Evolutionary conservation across 2,113 vertebrate genomes (phyloP), one percentile per base, ranked within the genome.

Genomic region (Tringa solitaria): DNA sequence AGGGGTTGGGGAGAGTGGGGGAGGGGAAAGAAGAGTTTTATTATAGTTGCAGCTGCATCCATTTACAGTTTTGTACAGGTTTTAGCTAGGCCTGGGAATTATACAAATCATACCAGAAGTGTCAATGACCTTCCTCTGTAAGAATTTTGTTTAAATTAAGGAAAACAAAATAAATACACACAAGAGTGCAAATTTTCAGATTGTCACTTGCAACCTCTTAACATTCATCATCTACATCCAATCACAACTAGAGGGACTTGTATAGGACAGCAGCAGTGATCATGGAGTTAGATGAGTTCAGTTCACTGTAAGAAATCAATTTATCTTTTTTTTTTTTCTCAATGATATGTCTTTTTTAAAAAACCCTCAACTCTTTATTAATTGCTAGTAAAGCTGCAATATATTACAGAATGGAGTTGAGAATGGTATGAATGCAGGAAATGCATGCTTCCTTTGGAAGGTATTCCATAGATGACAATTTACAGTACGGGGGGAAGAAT

Each of bases 121-220:
- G 95, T 97, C 95, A 96, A 87, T 94, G 95, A 96, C 94, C 95
- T 98, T 98, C 96, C 97, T 97, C 61, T 67, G 77, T 98, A 97
- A 95, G 91, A 97, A 97, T 98, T 97, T 97, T 90, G 84, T 81
- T 97, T 97, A 98, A 97, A 96, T 90, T 97, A 98, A 97, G 83
- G 85, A 96, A 98, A 97, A 97, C 79, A 96, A 98, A 98, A 97
- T 94, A 97, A 97, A 98, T 97, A 98, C 98, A 98, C 98, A 97
- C 95, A 97, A 96, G 98, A 98, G 98, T 99, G 98, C 98, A 98
- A 98, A 98, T 96, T 98, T 98, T 98, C 97, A 97, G 98, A 98
- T 99, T 99, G 98, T 99, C 98, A 98, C 98, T 98, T 98, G 98
- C 98, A 98, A 98, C 98, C 98, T 98, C 98, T 97, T 97, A 97